Base-by-base conservation (phyloP, 1,140 invertebrate genomes). In the Saccostrea glomerata region DNA sequence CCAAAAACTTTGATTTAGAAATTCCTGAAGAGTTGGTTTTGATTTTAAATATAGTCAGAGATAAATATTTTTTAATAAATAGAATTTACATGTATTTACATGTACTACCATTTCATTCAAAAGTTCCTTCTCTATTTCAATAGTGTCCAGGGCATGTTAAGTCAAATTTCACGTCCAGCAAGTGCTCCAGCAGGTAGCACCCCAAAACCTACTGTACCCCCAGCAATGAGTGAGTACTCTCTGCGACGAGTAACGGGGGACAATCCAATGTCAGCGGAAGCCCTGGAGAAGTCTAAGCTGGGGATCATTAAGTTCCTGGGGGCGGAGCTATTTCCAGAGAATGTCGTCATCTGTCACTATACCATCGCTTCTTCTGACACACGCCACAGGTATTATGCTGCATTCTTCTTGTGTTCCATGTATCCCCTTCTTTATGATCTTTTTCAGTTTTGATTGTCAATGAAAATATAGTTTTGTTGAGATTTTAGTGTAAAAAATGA, bases 291-390 rank as follows among this genome's bases (percentile, higher is more conserved):
- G 95, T 96, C 96, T 12, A 98, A 98, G 94, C 93, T 97, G 87
- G 97, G 97, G 82, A 97, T 98, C 88, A 96, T 98, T 3, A 98
- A 97, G 92, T 98, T 98, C 92, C 95, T 98, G 73, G 96, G 96
- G 55, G 96, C 96, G 90, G 97, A 97, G 85, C 96, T 98, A 20
- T 97, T 98, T 90, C 96, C 96, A 20, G 97, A 97, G 90, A 95
- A 96, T 17, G 97, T 98, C 87, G 96, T 97, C 70, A 96, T 98
- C 25, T 95, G 97, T 87, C 97, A 97, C 89, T 95, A 98, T 85
- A 97, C 98, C 20, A 96, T 98, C 15, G 98, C 97, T 17, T 97
- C 97, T 12, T 97, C 98, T 0, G 98, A 99, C 94, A 98, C 98
- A 0, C 96, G 98, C 90, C 94, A 95, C 86, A 94, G 93, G 94